Base-by-base conservation (phyloP, 53 echinoderm and acorn worm genomes). In the Holothuria leucospilota region DNA sequence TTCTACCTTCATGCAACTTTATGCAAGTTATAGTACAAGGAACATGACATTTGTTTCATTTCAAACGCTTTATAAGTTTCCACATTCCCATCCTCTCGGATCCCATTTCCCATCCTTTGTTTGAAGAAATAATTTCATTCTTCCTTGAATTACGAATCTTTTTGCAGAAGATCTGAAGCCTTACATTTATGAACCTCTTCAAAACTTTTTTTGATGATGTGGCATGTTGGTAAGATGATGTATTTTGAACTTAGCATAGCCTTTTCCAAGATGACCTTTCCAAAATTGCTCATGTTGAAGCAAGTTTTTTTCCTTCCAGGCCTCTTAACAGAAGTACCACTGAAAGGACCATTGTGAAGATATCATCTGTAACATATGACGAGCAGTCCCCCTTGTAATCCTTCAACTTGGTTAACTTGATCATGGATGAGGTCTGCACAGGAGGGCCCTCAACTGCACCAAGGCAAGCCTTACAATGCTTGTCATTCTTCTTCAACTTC, bases 401-500 rank as follows among this genome's bases (percentile, higher is more conserved):
- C 34, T 68, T 28, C 15, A 68, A 29, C 69, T 68, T 29, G 25
- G 69, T 29, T 68, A 23, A 6, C 13, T 2, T 66, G 66, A 28
- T 68, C 69, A 68, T 38, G 8, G 7, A n/a, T 25, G 7, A 68
- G 6, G 69, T 13, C 16, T 6, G 5, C 7, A 28, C 5, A 68
- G 7, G 7, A 29, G 30, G 6, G 34, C 29, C 24, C 42, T 68
- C 29, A 68, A 68, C 29, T 23, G 29, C 69, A 68, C 69, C 29
- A 10, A 8, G 25, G 46, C 91, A 87, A 13, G 49, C 21, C 2
- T 75, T 53, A 26, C 91, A 91, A 30, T 24, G 25, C 39, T 39
- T 51, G 42, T 28, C 38, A 29, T 62, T 87, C 61, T 91, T 72
- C 83, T 73, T 87, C 3, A 91, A 62, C n/a, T 58, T 91, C 20